Base-by-base conservation (phyloP, 2,113 vertebrate genomes). In the Galemys pyrenaicus region DNA sequence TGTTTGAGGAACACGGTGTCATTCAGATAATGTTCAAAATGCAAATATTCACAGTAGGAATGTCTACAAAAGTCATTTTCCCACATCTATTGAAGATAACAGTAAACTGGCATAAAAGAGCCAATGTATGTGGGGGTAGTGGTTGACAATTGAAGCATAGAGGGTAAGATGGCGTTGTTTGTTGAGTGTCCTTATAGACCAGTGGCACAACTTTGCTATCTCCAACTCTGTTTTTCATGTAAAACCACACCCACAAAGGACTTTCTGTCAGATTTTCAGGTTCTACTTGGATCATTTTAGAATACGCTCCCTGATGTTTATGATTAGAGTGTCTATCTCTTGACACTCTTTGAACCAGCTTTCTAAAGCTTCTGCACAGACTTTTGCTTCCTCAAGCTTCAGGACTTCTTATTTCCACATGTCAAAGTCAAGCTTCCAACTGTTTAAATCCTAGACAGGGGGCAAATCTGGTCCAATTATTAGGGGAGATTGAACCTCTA, bases 11-110 rank as follows among this genome's bases (percentile, higher is more conserved):
- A 87, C 89, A 87, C 44, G 0, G 0, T 84, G 85, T 67, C 82
- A 39, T 17, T 91, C 88, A 97, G 97, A 96, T 95, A 97, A 82
- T 79, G 15, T 79, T 96, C 51, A 96, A 96, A 96, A 97, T 95
- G 89, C 96, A 97, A 98, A 97, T 97, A 97, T 0, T 1, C 0
- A 0, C 87, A 96, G 94, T 94, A 92, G 84, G 97, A 97, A 97
- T 95, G 93, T 70, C 92, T 94, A 96, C 79, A 91, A 93, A 97
- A 94, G 20, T 86, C 26, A 65, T 62, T 93, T 96, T 93, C 89
- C 83, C 85, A 89, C 94, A 65, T 97, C 71, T 67, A 94, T 86
- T 93, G 56, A 74, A 86, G 83, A 90, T 96, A 95, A 95, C 80
- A 95, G 92, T 93, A 94, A 89, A 95, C 85, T 79, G 90, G 37